Conservation (phyloP, 2,888 invertebrate genomes). For the Pristionchus exspectatus region DNA sequence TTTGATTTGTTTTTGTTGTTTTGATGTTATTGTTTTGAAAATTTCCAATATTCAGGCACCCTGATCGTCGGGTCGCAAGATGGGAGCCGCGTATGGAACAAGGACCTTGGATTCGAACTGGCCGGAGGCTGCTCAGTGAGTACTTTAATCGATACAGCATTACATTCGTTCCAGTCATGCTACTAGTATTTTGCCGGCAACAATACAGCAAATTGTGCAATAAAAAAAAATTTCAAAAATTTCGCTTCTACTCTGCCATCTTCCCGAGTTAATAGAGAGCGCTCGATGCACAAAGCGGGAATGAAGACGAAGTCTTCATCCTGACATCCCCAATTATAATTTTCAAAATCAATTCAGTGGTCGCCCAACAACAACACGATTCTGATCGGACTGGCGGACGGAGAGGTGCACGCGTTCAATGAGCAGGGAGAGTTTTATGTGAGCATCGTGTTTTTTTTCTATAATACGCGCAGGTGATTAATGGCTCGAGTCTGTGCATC, state of each 20-base stretch:
- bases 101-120: constrained; percentile 89
- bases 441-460: constrained; percentile 67
- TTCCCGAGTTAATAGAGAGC: too few species aligned
- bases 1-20: neutral
- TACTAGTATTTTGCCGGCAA: too few species aligned
- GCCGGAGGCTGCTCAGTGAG: constrained; percentile 54
- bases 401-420: constrained; percentile 95
- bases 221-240: too few species aligned
- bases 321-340: too few species aligned
- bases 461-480: neutral
- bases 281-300: too few species aligned
- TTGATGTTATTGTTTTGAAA: neutral
- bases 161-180: too few species aligned
- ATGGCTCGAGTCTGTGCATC: too few species aligned
- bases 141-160: neutral
- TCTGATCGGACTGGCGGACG: constrained; percentile 91
- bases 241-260: too few species aligned
- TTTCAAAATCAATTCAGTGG: constrained; percentile 83
- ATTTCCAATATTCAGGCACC: constrained; percentile 83
- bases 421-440: constrained; percentile 87
- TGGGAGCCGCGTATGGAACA: constrained; percentile 98
- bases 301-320: too few species aligned
- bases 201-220: too few species aligned
- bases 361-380: constrained; percentile 93
- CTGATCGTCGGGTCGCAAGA: constrained; percentile 97